These are phyloP conservation scores for Arrhamphus sclerolepis DNA, from an alignment of 2,797 vertebrate genomes.

Conservation along the genomic window DNA sequence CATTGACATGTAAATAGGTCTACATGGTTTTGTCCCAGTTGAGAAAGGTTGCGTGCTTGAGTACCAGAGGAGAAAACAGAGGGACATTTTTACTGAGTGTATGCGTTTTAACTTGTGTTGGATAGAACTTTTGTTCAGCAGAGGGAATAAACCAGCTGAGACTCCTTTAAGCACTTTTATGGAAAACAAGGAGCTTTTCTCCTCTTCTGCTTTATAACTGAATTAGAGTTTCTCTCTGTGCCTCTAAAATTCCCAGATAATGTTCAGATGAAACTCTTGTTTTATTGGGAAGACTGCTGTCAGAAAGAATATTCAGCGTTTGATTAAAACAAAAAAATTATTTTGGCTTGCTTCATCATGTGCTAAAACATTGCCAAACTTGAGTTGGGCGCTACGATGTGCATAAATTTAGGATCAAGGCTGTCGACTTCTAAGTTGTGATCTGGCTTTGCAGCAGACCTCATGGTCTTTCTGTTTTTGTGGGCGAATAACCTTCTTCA, in stretches of 20 bases:
- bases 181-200: conserved; percentile 33
- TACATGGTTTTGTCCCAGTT: conserved; percentile 67
- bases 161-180: conserved; percentile 16
- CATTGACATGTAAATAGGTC: conserved; percentile 78
- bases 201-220: conserved; percentile 36
- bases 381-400: conserved; percentile 21
- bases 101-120: conserved; percentile 11
- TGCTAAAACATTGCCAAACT: conserved; percentile 36
- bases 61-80: conserved; percentile 38
- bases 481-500: neutral
- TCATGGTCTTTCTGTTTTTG: conserved; percentile 17
- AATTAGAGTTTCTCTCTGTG: conserved; percentile 29
- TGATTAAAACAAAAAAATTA: conserved; percentile 58
- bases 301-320: conserved; percentile 52
- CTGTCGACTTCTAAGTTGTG: conserved; percentile 38
- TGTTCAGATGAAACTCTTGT: conserved; percentile 57
- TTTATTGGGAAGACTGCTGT: conserved; percentile 49
- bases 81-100: conserved; percentile 14
- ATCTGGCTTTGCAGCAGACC: conserved; percentile 28
- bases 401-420: conserved; percentile 38
- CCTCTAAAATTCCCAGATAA: conserved; percentile 48
- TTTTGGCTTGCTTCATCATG: conserved; percentile 52
- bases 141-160: conserved; percentile 19
- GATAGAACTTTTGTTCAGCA: conserved; percentile 8
- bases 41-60: conserved; percentile 53